These are phyloP conservation scores for Apostichopus japonicus DNA, from an alignment of 35 echinoderm and acorn worm genomes.

Conservation along the genomic window DNA sequence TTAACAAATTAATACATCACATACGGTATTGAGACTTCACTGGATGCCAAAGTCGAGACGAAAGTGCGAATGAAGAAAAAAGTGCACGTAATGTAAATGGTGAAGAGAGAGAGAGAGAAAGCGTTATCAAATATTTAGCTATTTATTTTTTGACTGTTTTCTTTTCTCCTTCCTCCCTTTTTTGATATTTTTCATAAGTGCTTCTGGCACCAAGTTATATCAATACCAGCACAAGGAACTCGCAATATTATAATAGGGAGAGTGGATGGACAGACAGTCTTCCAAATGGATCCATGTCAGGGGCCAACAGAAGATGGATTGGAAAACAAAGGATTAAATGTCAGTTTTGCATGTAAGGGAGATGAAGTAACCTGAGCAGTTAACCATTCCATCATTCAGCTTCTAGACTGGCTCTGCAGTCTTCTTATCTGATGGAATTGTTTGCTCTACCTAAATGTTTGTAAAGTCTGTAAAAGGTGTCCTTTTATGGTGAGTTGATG, in stretches of 20 bases:
- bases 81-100: too few species aligned
- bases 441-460: neutral
- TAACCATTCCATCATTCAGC: neutral
- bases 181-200: neutral
- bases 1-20: too few species aligned
- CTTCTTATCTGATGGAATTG: neutral
- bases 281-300: constrained; percentile 1
- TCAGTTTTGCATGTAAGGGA: neutral
- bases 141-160: neutral
- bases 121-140: too few species aligned
- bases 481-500: neutral
- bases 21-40: too few species aligned
- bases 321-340: neutral
- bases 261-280: neutral
- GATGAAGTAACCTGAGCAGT: neutral
- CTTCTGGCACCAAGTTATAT: neutral
- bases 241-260: too few species aligned
- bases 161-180: neutral
- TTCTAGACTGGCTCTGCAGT: neutral
- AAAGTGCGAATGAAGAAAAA: too few species aligned
- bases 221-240: too few species aligned
- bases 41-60: too few species aligned
- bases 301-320: neutral
- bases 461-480: neutral
- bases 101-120: too few species aligned